Evolutionary conservation across 2,888 invertebrate genomes (phyloP).

Genomic region (Eugnorisma glareosa): DNA sequence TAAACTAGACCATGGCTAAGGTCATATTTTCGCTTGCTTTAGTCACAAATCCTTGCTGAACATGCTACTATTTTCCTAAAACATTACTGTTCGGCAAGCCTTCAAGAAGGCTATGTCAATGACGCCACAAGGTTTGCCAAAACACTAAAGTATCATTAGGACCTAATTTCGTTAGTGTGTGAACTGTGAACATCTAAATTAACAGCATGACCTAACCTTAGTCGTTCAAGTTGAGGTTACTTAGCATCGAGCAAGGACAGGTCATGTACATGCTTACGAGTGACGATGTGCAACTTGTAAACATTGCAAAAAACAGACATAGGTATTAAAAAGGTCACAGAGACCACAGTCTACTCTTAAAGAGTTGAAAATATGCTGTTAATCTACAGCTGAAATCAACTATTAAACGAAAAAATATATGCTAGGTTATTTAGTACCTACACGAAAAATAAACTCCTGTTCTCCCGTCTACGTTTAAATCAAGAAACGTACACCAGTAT

Average conservation of each 20-base stretch:
- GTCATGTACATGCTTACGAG: conserved; percentile 37
- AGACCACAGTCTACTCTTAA: not conserved
- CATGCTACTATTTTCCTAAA: not conserved
- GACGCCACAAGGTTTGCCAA: conserved; percentile 28
- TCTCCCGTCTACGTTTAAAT: not conserved
- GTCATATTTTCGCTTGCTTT: not conserved
- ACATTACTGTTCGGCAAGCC: not conserved
- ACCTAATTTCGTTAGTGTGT: conserved; percentile 22
- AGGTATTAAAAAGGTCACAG: not conserved
- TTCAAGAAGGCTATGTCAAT: conserved; percentile 12
- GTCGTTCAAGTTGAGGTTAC: conserved; percentile 54
- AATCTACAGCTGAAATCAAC: not conserved
- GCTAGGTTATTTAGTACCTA: not conserved
- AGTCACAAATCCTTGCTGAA: not conserved
- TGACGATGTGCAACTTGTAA: not conserved
- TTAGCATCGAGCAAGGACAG: conserved; percentile 56
- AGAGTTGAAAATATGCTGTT: not conserved
- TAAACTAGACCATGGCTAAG: not conserved
- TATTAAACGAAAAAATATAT: conserved; percentile 14
- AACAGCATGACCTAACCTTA: conserved; percentile 38
- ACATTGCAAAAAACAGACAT: not conserved
- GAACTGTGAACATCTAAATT: conserved; percentile 29
- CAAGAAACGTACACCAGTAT: not conserved
- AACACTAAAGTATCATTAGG: conserved; percentile 24
- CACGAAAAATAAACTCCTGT: not conserved